Base-by-base conservation (phyloP, 2,797 vertebrate species). In the Otolemur crassicaudatus region DNA sequence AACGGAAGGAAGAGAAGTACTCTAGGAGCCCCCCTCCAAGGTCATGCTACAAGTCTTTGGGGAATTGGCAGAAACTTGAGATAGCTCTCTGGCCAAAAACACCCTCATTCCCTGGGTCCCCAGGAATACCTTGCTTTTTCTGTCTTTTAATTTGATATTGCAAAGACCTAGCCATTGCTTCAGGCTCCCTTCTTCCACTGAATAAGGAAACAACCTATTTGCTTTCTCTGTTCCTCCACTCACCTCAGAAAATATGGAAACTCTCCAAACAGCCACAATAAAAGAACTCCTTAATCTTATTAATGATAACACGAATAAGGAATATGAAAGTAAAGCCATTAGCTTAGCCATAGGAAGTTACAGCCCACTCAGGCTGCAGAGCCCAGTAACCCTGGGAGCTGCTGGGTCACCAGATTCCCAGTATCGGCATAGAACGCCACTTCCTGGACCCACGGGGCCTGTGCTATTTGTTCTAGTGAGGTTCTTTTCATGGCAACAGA, bases 351-450 rank as follows among this genome's bases (percentile, higher is more conserved):
- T 0, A 23, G 75, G 40, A 23, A 72, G 14, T 79, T 60, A 12
- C 27, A 43, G 56, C 1, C 20, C 9, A 1, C 80, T 31, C 2
- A 0, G 69, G 25, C 37, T 16, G 13, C 23, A 22, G 9, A 5
- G 1, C 8, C 86, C 4, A 25, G 40, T 34, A 76, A 70, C 19
- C 22, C 43, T n/a, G 34, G 53, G 7, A 12, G 22, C 20, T 31
- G 53, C 89, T 69, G 0, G 10, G 7, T 43, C 75, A 19, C 58
- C 49, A 53, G 76, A 37, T 27, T n/a, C 56, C 70, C n/a, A 2
- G 2, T 58, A 19, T 67, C 10, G 16, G 4, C 19, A 4, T 0
- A 49, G 83, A 46, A 16, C 1, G 27, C 46, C 37, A 9, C 34
- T 67, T 69, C 67, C 88, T 72, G 17, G 9, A 17, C 53, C 14